Base-by-base conservation (phyloP, 2,888 invertebrate genomes). In the Xestobium rufovillosum region DNA sequence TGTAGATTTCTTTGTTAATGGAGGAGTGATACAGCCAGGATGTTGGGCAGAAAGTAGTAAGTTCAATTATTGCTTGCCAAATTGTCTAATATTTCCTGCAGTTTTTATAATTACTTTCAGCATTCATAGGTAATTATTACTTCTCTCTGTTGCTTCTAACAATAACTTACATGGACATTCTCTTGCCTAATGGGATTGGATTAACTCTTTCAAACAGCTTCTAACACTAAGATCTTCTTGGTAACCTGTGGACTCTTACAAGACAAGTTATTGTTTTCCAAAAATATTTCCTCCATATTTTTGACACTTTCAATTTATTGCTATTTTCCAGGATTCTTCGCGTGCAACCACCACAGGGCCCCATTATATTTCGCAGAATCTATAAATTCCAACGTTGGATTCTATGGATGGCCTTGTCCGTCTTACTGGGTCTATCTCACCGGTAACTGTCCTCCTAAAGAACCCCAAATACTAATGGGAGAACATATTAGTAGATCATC, bases 1-100 rank as follows among this genome's bases (percentile, higher is more conserved):
- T 53, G 72, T 76, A 0, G 83, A 83, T 51, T 83, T 82, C 54
- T 83, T 80, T 50, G 69, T 80, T 56, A 83, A 83, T 50, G 83
- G 83, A 0, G 83, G 83, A 0, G 67, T 76, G 14, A 65, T 71
- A 25, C 82, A 83, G 47, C 80, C 80, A 0, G 81, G 80, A 1
- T 83, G 83, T 53, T 65, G 70, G 67, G 64, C 65, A 39, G 56
- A 61, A 57, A 58, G 60, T 39, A 64, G 68, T 67, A 51, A 61
- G 54, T n/a, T n/a, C n/a, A n/a, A n/a, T n/a, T n/a, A n/a, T n/a
- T n/a, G n/a, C n/a, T n/a, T n/a, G n/a, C n/a, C n/a, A n/a, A n/a
- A n/a, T n/a, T n/a, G n/a, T n/a, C n/a, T n/a, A n/a, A n/a, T n/a
- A n/a, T n/a, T n/a, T n/a, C n/a, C n/a, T n/a, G n/a, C n/a, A n/a